Conservation (phyloP, 2,113 vertebrate genomes). For the Daphoenositta chrysoptera region DNA sequence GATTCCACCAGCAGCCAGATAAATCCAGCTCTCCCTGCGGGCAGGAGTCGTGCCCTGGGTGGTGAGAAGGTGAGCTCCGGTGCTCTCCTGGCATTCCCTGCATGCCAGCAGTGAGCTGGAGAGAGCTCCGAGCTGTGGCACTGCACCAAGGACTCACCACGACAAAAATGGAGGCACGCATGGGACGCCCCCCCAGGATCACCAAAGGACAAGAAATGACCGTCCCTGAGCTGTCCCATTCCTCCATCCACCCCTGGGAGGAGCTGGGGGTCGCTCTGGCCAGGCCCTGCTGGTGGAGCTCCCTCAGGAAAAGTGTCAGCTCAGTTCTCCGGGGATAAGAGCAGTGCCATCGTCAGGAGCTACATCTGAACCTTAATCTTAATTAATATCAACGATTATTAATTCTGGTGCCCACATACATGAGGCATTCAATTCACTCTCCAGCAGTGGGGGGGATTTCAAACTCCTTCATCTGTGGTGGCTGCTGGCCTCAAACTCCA, state of each 20-base stretch:
- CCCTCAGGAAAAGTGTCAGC: neutral
- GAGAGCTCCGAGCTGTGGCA: neutral
- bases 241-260: neutral
- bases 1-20: neutral
- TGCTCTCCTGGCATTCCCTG: neutral
- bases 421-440: neutral
- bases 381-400: neutral
- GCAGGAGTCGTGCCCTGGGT: neutral
- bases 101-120: neutral
- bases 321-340: neutral
- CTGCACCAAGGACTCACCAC: neutral
- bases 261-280: neutral
- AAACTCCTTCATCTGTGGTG: neutral
- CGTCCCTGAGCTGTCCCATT: neutral
- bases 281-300: neutral
- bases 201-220: neutral
- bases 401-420: neutral
- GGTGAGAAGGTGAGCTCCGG: neutral
- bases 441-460: neutral
- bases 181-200: neutral
- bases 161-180: neutral
- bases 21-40: neutral
- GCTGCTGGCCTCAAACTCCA: neutral
- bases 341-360: neutral
- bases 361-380: neutral